phyloP scores from a whole-genome alignment of 1,140 invertebrate genomes.

The Sycobia sp. region DNA sequence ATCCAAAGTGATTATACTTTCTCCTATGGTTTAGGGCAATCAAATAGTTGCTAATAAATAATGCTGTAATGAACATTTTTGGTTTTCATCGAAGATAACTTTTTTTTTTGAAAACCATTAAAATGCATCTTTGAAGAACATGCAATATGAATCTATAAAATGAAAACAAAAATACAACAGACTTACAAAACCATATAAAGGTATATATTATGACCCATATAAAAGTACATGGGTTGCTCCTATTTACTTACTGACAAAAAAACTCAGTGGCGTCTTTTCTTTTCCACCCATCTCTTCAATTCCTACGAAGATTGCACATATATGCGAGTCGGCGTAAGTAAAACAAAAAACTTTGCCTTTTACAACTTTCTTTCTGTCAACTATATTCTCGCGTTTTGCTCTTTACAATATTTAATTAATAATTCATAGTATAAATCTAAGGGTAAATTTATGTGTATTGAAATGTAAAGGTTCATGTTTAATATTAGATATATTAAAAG shows the following conservation, averaged over 20 bases:
- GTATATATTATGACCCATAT: no score
- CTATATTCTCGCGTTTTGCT: conserved; percentile 1
- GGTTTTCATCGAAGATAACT: background rate
- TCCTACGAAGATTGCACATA: conserved; percentile 22
- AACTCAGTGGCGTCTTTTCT: background rate
- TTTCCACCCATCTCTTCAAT: conserved; percentile 6
- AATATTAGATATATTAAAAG: background rate
- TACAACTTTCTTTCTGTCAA: conserved; percentile 1
- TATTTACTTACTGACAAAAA: no score
- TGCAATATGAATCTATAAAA: background rate
- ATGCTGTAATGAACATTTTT: no score
- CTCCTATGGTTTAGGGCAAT: no score
- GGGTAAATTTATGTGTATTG: background rate
- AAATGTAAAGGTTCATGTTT: background rate
- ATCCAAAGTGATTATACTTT: no score
- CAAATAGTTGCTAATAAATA: no score
- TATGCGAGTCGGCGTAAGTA: background rate
- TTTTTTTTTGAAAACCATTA: conserved; percentile 1
- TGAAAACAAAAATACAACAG: background rate
- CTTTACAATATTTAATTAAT: conserved; percentile 14
- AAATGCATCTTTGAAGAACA: background rate
- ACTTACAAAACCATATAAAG: background rate
- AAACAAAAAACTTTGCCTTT: background rate
- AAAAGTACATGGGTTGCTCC: no score
- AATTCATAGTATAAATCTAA: background rate